Conservation (phyloP, 2,888 invertebrate species). For the Lasius platythorax region DNA sequence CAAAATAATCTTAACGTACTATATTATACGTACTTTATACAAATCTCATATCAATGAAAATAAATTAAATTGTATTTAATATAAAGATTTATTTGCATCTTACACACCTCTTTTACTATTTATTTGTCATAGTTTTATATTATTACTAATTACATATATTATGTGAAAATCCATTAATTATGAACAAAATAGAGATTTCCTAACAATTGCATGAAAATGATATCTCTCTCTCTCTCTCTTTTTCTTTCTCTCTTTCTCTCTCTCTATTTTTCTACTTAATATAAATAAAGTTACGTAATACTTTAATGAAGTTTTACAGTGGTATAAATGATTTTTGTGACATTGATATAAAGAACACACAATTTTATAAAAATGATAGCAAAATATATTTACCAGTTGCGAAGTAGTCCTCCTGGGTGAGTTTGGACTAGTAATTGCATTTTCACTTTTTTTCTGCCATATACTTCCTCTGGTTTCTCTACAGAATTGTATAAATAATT, state of each 20-base stretch:
- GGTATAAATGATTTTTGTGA: no score
- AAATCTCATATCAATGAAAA: background rate
- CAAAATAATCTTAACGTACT: slow-evolving; percentile 4
- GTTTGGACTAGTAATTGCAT: slow-evolving; percentile 44
- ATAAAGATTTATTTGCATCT: background rate
- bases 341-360: background rate
- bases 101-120: background rate
- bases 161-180: slow-evolving; percentile 7
- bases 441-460: slow-evolving; percentile 52
- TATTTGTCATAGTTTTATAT: background rate
- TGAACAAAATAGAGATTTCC: background rate
- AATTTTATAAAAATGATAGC: slow-evolving; percentile 31
- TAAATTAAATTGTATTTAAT: background rate
- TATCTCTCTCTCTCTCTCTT: background rate
- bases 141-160: background rate
- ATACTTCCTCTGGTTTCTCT: slow-evolving; percentile 59
- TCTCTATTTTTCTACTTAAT: background rate
- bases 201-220: slow-evolving; percentile 31
- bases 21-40: background rate
- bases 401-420: slow-evolving; percentile 61
- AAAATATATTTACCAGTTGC: slow-evolving; percentile 60
- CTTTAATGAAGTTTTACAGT: background rate
- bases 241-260: no score
- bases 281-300: background rate
- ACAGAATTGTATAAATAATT: slow-evolving; percentile 79